Conservation (phyloP, 2,888 invertebrate species). For the Embidobia sp. region DNA sequence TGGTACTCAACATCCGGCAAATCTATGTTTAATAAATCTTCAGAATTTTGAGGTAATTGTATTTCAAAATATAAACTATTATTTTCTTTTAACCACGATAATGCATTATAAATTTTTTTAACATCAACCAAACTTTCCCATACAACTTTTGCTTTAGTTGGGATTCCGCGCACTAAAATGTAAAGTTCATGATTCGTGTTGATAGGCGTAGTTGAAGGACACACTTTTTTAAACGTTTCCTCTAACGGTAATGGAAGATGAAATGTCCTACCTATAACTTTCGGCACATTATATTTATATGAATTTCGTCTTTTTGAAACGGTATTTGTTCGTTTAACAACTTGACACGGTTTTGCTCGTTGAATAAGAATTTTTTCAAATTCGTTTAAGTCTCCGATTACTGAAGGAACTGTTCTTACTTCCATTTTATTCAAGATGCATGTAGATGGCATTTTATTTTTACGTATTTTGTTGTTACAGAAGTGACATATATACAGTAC, state of each 20-base stretch:
- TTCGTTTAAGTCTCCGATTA: slow-evolving; percentile 66
- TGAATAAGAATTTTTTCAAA: slow-evolving; percentile 69
- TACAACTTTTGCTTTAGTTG: slow-evolving; percentile 64
- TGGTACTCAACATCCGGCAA: not conserved
- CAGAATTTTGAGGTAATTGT: slow-evolving; percentile 62
- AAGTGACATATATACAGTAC: no score
- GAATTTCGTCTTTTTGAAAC: no score
- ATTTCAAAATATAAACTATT: slow-evolving; percentile 70
- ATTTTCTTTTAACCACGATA: slow-evolving; percentile 67
- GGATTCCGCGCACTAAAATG: slow-evolving; percentile 72
- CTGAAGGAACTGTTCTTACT: slow-evolving; percentile 33
- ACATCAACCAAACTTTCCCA: slow-evolving; percentile 67
- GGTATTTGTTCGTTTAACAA: slow-evolving; percentile 61
- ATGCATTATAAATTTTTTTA: slow-evolving; percentile 57
- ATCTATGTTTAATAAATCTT: not conserved
- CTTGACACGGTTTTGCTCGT: slow-evolving; percentile 74
- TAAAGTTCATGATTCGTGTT: slow-evolving; percentile 69
- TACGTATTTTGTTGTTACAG: no score
- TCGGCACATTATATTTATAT: no score
- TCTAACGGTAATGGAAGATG: slow-evolving; percentile 75
- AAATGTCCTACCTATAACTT: slow-evolving; percentile 63
- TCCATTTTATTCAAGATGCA: no score
- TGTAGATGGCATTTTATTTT: no score
- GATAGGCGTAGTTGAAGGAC: not conserved
- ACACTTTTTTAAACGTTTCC: slow-evolving; percentile 68